Base-by-base conservation (phyloP, 2,888 invertebrate genomes). In the Thera britannica region DNA sequence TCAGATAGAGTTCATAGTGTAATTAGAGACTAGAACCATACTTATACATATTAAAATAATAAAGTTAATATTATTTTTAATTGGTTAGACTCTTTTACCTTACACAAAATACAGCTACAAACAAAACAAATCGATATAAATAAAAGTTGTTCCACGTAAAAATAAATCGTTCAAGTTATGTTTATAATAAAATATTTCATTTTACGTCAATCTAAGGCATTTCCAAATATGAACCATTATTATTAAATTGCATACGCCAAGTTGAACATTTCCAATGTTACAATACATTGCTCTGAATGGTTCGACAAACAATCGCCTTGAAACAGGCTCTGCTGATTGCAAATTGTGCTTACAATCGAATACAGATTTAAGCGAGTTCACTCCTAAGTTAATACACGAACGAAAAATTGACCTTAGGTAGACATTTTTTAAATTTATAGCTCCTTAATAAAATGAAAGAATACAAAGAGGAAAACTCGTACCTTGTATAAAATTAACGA, bases 321-420 rank as follows among this genome's bases (percentile, higher is more conserved):
- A 84, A 89, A 88, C 86, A 86, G 84, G 88, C 87, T 90, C 87
- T 84, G 81, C 88, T 90, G 90, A 90, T 90, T 90, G 90, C 90
- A 83, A 90, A 90, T 89, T 90, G 89, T 86, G 87, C 90, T 89
- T 87, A 89, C 89, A 81, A 85, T 82, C 80, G 85, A 86, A 88
- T 86, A 87, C 83, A 89, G 89, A 89, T 86, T 88, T 86, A 86
- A 86, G 85, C 85, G 87, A 87, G 81, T 89, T 89, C 58, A 79
- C 82, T 82, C 78, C 78, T 81, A 79, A 85, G 83, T 87, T 87
- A 86, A 88, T 88, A 87, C 80, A 75, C 77, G 77, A 81, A 82
- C 81, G 80, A 77, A 74, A 81, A 84, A 84, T 83, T 83, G 84
- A 85, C 83, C 83, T 84, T 77, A 83, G 78, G 82, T 81, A 82